Evolutionary conservation across 1,140 invertebrate genomes (phyloP), one percentile per base, ranked within the genome.

Genomic region (Platyscapa corneri): DNA sequence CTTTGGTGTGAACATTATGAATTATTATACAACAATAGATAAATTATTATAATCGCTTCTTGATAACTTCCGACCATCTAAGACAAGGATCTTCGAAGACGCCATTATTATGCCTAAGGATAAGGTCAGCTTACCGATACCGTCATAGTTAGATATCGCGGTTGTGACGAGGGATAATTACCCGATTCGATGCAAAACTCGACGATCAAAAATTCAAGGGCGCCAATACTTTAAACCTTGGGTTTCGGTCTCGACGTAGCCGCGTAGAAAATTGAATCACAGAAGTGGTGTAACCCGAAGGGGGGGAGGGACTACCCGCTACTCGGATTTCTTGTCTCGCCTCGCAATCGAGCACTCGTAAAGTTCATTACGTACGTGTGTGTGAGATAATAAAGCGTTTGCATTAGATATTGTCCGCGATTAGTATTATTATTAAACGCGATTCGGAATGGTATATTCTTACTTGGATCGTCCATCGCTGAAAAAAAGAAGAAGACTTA

Each of bases 81-180:
- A 83, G 8, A 77, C 74, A 77, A 77, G 74, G 39, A 67, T 37
- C 42, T 27, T 12, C 3, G 23, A 65, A 20, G 46, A 75, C 37
- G 10, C 77, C 77, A 83, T 65, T 83, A 83, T 77, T 23, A 83
- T 83, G 42, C 65, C 65, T 65, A 30, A 64, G 65, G 82, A 83
- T 83, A 83, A 64, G 10, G 77, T 83, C 82, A 32, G 16, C 32
- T 72, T 34, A 10, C 56, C 37, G 30, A 74, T 72, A 72, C 3
- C 23, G 12, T 12, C 5, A 5, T 46, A 46, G 5, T 46, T 46
- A 34, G 30, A 42, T 56, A 46, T 39, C 46, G 16, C 60, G 27
- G 6, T 72, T 18, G 32, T 56, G 81, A 74, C 70, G 60, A 39
- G 30, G 32, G 32, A 46, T 72, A 74, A 82, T 82, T 82, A 82